Base-by-base conservation (phyloP, 2,888 invertebrate genomes). In the Cephus pygmeus region DNA sequence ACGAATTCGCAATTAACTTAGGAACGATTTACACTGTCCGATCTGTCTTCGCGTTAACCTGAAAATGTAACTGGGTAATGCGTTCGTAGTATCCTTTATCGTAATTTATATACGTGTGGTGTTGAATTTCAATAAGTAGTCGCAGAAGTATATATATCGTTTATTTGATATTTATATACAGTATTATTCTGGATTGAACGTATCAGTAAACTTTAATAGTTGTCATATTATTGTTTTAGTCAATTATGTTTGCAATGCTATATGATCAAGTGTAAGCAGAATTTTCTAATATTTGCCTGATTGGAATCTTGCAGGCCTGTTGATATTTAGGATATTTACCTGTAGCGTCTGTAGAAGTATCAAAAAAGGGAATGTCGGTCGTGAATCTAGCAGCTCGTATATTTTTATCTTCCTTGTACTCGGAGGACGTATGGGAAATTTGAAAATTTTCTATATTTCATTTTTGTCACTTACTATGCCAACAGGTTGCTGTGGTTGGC, bases 181-280 rank as follows among this genome's bases (percentile, higher is more conserved):
- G 0, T 9, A 9, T 0, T 23, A 2, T 23, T 56, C 6, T 2
- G 23, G 2, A 0, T 23, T 56, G 23, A 56, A 23, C 0, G 9
- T 56, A 56, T 23, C 0, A 9, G 9, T 56, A 23, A 56, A 56
- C 23, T 56, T 56, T 6, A 23, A 56, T 23, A 23, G 23, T 9
- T 56, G 0, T 9, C 2, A 9, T 56, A 6, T 15, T 9, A 9
- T 56, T 15, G 2, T 56, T 56, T 56, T 56, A 9, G 56, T 23
- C 2, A 56, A 23, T 56, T 23, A 56, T 35, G 40, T 56, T 56
- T 9, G 0, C 15, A 6, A 15, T 23, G 23, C 15, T 40, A 6
- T 40, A 6, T 6, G 15, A 15, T 56, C 1, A 56, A 2, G 56
- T 56, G 23, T 23, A 2, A 56, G 23, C 1, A 56, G 56, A 56